These are phyloP conservation scores for Osmoderma eremita DNA, from an alignment of 2,888 invertebrate species.

Conservation along the genomic window DNA sequence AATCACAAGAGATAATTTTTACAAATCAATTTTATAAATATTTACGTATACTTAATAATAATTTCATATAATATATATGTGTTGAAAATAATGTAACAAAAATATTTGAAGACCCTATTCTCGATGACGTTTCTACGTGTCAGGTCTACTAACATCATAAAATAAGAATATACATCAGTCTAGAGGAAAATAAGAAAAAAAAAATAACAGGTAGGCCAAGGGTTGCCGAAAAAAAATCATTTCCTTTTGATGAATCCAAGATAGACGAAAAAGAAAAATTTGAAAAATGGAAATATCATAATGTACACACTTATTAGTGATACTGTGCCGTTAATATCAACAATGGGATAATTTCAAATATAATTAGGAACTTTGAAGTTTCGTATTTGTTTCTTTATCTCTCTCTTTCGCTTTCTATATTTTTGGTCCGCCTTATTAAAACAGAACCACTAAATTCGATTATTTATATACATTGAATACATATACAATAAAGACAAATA, in stretches of 20 bases:
- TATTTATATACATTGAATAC: conserved; percentile 57
- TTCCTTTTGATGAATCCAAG: conserved; percentile 39
- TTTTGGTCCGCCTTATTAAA: conserved; percentile 60
- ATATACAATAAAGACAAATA: conserved; percentile 47
- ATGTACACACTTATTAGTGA: conserved; percentile 31
- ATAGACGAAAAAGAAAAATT: conserved; percentile 37
- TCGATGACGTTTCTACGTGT: conserved; percentile 50
- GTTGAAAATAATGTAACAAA: conserved; percentile 43
- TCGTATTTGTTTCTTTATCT: conserved; percentile 48
- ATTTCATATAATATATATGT: conserved; percentile 37
- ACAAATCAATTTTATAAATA: conserved; percentile 9
- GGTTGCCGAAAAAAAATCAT: conserved; percentile 39
- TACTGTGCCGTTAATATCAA: conserved; percentile 48
- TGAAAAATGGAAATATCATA: conserved; percentile 24
- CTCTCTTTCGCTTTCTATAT: conserved; percentile 50
- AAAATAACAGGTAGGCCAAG: conserved; percentile 40
- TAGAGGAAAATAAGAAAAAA: conserved; percentile 52
- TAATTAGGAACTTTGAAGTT: conserved; percentile 61
- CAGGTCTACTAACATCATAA: conserved; percentile 49
- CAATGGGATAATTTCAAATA: conserved; percentile 48
- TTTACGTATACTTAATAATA: conserved; percentile 23
- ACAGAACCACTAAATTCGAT: conserved; percentile 57
- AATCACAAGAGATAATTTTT: conserved; percentile 13
- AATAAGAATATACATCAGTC: conserved; percentile 52
- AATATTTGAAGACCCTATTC: conserved; percentile 58